Evolutionary conservation across 2,113 vertebrate genomes (phyloP).

Genomic region (Megaleporinus macrocephalus): DNA sequence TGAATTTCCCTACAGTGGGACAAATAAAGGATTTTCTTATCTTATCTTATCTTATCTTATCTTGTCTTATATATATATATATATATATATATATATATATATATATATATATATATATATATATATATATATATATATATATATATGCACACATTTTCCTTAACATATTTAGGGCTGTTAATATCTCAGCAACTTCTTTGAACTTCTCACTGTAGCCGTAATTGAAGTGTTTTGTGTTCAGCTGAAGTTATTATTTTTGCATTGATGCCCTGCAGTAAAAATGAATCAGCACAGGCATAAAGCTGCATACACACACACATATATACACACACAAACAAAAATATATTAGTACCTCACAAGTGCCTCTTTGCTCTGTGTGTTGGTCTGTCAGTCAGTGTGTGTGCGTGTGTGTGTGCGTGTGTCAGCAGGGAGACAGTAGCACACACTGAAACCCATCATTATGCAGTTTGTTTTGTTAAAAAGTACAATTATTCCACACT

Average conservation of each 20-base stretch:
- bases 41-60: no score
- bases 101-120: no score
- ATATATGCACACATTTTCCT: not conserved
- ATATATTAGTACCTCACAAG: not conserved
- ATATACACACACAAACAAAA: not conserved
- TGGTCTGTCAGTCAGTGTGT: not conserved
- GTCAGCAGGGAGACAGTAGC: not conserved
- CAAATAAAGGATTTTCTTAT: no score
- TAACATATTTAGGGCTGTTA: not conserved
- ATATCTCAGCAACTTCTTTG: not conserved
- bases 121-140: no score
- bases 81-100: no score
- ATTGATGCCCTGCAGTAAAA: no score
- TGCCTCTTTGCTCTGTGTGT: not conserved
- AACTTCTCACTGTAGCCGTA: not conserved
- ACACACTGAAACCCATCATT: slow-evolving; percentile 19
- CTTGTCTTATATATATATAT: no score
- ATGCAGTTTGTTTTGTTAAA: slow-evolving; percentile 21
- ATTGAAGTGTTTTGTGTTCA: not conserved
- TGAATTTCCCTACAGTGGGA: no score
- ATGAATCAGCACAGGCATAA: not conserved
- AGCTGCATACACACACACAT: not conserved
- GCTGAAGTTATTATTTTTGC: no score
- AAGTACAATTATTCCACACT: slow-evolving; percentile 21
- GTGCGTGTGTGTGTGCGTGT: not conserved